A percentile compares a stretch with the other conserved stretches of the same genome.
phyloP scores from a whole-genome alignment of 2,797 vertebrate genomes.

The Schizopygopsis malacanthus region DNA sequence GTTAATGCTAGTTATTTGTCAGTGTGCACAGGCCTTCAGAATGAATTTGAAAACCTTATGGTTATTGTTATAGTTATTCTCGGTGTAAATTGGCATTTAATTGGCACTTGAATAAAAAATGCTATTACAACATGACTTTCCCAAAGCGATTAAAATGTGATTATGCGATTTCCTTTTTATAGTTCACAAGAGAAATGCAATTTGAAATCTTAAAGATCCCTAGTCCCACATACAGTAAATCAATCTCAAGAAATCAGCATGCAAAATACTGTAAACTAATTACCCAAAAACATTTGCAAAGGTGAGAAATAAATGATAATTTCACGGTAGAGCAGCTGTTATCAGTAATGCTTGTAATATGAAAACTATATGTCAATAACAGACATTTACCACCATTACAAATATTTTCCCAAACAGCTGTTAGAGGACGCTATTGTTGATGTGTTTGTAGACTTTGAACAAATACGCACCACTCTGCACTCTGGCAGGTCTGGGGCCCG shows the following conservation, averaged over 20 bases:
- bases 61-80: neutral
- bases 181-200: neutral
- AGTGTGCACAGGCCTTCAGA: neutral
- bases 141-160: too few relatives aligned
- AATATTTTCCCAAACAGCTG: conserved; percentile 11
- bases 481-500: neutral
- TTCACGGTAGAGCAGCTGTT: neutral
- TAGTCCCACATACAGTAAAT: neutral
- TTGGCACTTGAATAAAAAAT: too few relatives aligned
- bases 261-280: conserved; percentile 10
- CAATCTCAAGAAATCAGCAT: conserved; percentile 15
- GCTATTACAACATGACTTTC: neutral
- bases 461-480: conserved; percentile 15
- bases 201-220: neutral
- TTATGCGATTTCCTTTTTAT: neutral
- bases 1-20: neutral
- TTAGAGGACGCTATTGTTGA: neutral
- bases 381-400: conserved; percentile 14
- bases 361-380: conserved; percentile 7
- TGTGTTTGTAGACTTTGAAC: conserved; percentile 13
- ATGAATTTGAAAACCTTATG: too few relatives aligned
- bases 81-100: neutral
- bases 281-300: neutral
- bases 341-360: conserved; percentile 1
- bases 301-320: neutral